Evolutionary conservation across 1,140 invertebrate genomes (phyloP).

Genomic region (Pseudoatta argentina): DNA sequence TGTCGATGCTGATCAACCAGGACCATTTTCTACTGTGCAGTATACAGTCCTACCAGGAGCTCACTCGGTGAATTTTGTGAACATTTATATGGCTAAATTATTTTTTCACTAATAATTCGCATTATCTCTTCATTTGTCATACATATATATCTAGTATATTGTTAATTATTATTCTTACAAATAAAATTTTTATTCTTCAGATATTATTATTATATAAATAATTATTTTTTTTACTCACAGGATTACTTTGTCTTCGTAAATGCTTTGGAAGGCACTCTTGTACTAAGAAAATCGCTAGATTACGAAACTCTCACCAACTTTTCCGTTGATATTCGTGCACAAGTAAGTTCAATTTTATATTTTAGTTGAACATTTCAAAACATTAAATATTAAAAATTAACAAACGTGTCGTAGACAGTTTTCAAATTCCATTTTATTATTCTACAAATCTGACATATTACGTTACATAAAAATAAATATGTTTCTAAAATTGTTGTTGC

Average conservation of each 20-base stretch:
- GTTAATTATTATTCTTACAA: not conserved
- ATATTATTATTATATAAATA: not conserved
- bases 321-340: slow-evolving; percentile 92
- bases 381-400: not conserved
- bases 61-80: slow-evolving; percentile 88
- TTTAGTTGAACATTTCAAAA: not conserved
- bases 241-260: slow-evolving; percentile 94
- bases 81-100: slow-evolving; percentile 1
- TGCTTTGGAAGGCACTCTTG: slow-evolving; percentile 94
- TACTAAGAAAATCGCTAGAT: slow-evolving; percentile 93
- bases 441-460: slow-evolving; percentile 3
- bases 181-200: slow-evolving; percentile 6
- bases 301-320: slow-evolving; percentile 94
- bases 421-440: not conserved
- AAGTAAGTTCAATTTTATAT: slow-evolving; percentile 82
- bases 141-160: not conserved
- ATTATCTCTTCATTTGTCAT: not conserved
- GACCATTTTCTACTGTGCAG: slow-evolving; percentile 95
- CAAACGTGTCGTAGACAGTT: not conserved
- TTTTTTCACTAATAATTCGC: not conserved
- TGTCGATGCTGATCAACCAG: slow-evolving; percentile 94
- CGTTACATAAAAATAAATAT: not conserved
- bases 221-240: slow-evolving; percentile 78
- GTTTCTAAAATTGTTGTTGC: not conserved
- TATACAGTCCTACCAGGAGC: slow-evolving; percentile 93